Conservation (phyloP, 2,113 vertebrate genomes). For the Callorhinus ursinus region DNA sequence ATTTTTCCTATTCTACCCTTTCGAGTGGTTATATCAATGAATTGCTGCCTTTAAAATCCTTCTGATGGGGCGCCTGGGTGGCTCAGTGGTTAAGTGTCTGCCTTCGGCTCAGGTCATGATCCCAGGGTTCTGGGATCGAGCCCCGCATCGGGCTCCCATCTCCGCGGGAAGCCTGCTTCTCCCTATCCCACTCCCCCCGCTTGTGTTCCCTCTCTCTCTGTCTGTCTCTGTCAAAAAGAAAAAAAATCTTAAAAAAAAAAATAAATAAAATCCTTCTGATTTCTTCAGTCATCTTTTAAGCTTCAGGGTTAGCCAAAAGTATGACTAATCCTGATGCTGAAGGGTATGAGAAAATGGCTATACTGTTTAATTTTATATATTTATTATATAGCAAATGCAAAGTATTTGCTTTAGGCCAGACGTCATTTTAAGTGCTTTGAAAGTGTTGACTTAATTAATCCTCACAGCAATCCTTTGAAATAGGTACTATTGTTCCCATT, state of each 20-base stretch:
- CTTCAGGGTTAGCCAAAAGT: slow-evolving; percentile 35
- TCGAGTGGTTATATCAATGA: neutral
- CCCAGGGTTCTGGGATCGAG: too few species aligned
- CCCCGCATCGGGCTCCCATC: too few species aligned
- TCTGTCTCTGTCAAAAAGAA: too few species aligned
- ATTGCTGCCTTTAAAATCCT: slow-evolving; percentile 1
- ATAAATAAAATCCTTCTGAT: neutral
- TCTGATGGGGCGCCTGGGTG: neutral
- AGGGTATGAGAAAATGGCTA: neutral
- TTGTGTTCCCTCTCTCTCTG: too few species aligned
- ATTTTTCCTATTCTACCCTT: neutral
- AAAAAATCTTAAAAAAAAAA: too few species aligned
- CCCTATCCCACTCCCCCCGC: too few species aligned
- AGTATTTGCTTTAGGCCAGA: neutral
- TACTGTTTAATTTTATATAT: neutral
- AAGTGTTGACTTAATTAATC: slow-evolving; percentile 13
- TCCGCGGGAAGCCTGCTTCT: too few species aligned
- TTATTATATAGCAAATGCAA: slow-evolving; percentile 36
- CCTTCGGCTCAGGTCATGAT: too few species aligned
- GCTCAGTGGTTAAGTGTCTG: too few species aligned
- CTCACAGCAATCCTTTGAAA: neutral
- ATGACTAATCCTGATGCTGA: slow-evolving; percentile 5
- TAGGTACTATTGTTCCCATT: neutral
- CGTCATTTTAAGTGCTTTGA: neutral
- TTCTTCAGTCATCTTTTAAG: neutral